Evolutionary conservation across 1,140 invertebrate genomes (phyloP).

Genomic region (Anthonomus grandis): DNA sequence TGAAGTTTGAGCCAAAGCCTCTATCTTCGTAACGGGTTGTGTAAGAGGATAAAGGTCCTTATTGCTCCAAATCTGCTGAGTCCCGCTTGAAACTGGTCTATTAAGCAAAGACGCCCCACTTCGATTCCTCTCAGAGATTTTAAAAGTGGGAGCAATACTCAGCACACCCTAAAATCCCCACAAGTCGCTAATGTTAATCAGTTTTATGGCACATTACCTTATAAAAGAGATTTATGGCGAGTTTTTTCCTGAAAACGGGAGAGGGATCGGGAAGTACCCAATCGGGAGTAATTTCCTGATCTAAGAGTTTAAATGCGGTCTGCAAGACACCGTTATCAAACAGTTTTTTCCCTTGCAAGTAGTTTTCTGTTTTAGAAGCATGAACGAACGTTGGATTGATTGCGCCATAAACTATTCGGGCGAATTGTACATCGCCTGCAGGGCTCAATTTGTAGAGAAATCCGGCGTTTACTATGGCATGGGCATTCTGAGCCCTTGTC

Average conservation of each 20-base stretch:
- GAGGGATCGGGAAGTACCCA: conserved; percentile 61
- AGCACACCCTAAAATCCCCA: conserved; percentile 45
- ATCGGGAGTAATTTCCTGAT: conserved; percentile 61
- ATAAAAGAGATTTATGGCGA: conserved; percentile 70
- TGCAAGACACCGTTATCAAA: conserved; percentile 53
- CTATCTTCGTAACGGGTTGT: conserved; percentile 73
- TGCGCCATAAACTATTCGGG: conserved; percentile 59
- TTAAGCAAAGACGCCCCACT: conserved; percentile 55
- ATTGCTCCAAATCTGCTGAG: conserved; percentile 70
- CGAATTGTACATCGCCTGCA: conserved; percentile 5
- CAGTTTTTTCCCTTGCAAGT: conserved; percentile 56
- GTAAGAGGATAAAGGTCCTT: conserved; percentile 74
- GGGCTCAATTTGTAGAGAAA: conserved; percentile 62
- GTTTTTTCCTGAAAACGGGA: conserved; percentile 61
- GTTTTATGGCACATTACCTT: conserved; percentile 55
- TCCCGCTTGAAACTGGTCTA: conserved; percentile 66
- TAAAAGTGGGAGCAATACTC: conserved; percentile 49
- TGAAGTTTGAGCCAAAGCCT: conserved; percentile 68
- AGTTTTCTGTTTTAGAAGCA: conserved; percentile 65
- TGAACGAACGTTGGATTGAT: conserved; percentile 70
- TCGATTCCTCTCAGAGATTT: conserved; percentile 48
- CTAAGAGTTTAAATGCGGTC: conserved; percentile 57
- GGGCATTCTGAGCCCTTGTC: conserved; percentile 76
- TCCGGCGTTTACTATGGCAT: conserved; percentile 78
- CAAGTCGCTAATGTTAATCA: too few relatives aligned